These are phyloP conservation scores for Xiphophorus birchmanni DNA, from an alignment of 2,797 vertebrate species.

Conservation along the genomic window DNA sequence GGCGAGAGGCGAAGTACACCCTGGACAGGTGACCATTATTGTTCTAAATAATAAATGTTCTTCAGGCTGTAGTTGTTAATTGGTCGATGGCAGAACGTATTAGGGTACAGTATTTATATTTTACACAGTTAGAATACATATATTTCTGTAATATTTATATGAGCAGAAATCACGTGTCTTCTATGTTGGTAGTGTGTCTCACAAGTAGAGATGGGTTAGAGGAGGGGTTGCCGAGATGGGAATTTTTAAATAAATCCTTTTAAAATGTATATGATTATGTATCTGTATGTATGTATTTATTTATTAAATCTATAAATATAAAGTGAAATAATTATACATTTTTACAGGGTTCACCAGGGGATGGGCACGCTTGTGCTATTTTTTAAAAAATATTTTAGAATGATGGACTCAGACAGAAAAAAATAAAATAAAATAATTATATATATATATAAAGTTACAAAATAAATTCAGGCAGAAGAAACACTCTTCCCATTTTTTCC, in stretches of 20 bases:
- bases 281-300: too few relatives aligned
- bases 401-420: too few relatives aligned
- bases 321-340: too few relatives aligned
- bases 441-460: too few relatives aligned
- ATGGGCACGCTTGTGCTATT: too few relatives aligned
- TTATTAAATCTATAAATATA: too few relatives aligned
- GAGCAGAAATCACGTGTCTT: not conserved
- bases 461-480: not conserved
- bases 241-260: not conserved
- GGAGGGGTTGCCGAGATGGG: not conserved
- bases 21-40: not conserved
- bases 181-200: not conserved
- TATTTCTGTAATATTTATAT: not conserved
- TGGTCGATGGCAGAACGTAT: not conserved
- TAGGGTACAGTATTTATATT: not conserved
- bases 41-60: not conserved
- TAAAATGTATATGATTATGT: too few relatives aligned
- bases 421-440: too few relatives aligned
- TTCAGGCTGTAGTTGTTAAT: not conserved
- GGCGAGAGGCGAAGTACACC: too few relatives aligned
- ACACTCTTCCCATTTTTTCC: not conserved
- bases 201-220: not conserved
- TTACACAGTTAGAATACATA: not conserved
- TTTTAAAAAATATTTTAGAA: too few relatives aligned
- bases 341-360: too few relatives aligned